phyloP scores from a whole-genome alignment of 2,113 vertebrate species.

The Passer domesticus region DNA sequence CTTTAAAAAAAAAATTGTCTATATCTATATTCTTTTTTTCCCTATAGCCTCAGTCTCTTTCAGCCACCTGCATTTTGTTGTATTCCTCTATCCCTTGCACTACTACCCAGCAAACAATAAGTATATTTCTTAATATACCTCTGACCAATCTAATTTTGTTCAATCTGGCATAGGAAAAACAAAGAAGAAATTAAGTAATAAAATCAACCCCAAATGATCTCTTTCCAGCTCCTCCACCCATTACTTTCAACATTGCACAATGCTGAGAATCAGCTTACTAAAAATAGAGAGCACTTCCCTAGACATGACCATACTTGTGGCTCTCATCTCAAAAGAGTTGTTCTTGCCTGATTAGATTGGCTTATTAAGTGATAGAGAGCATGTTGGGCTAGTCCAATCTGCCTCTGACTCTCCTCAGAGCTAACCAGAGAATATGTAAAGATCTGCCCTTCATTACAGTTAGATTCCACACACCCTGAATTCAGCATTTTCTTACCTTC shows the following conservation, averaged over 20 bases:
- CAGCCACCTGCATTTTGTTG: not conserved
- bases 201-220: not conserved
- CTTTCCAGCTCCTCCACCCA: not conserved
- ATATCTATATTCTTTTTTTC: not conserved
- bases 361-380: not conserved
- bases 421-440: not conserved
- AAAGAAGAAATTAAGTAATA: not conserved
- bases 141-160: not conserved
- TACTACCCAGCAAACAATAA: not conserved
- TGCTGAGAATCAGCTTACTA: not conserved
- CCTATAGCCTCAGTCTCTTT: not conserved
- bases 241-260: not conserved
- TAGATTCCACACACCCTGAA: not conserved
- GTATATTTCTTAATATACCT: not conserved
- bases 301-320: conserved; percentile 3
- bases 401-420: not conserved
- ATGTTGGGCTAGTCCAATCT: not conserved
- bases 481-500: not conserved
- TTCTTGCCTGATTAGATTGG: conserved; percentile 41
- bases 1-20: no score
- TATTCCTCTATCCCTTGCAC: not conserved
- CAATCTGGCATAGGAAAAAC: not conserved
- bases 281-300: conserved; percentile 26
- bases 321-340: not conserved
- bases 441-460: not conserved